A percentile compares a stretch with the other conserved stretches of the same genome.
Evolutionary conservation across 2,797 vertebrate genomes (phyloP).

Genomic region (Neoniphon sammara): DNA sequence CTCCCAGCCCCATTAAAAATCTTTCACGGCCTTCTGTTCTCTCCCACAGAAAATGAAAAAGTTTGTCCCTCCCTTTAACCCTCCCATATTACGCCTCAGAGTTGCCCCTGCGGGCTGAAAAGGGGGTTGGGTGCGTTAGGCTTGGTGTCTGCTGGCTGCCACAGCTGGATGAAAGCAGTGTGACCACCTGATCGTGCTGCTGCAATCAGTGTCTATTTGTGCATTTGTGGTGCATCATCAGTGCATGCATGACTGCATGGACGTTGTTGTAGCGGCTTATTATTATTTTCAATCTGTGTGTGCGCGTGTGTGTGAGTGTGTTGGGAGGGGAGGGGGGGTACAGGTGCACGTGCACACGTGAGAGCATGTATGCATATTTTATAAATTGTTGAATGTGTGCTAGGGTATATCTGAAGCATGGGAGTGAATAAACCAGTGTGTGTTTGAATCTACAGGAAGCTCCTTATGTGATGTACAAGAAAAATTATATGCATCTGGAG

Average conservation of each 20-base stretch:
- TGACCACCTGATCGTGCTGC: conserved; percentile 66
- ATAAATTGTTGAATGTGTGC: conserved; percentile 63
- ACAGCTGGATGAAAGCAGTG: conserved; percentile 71
- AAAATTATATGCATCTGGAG: conserved; percentile 98
- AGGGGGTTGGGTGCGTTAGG: conserved; percentile 67
- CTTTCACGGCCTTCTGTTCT: conserved; percentile 44
- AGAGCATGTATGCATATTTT: conserved; percentile 72
- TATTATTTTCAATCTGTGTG: conserved; percentile 40
- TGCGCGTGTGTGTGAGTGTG: conserved; percentile 1
- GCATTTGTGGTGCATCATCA: conserved; percentile 75
- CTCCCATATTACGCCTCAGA: conserved; percentile 15
- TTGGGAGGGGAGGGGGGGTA: not conserved
- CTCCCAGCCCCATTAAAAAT: conserved; percentile 58
- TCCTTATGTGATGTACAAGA: conserved; percentile 99
- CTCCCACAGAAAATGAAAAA: conserved; percentile 36
- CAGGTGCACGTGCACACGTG: conserved; percentile 57
- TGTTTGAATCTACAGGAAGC: conserved; percentile 97
- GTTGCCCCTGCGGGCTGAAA: conserved; percentile 50
- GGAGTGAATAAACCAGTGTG: conserved; percentile 83
- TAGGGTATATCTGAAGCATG: conserved; percentile 55
- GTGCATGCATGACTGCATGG: conserved; percentile 76
- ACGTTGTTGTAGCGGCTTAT: conserved; percentile 61
- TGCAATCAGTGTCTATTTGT: conserved; percentile 71
- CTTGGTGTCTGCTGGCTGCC: conserved; percentile 75
- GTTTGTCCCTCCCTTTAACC: conserved; percentile 13